Conservation (phyloP, 2,888 invertebrate species). For the Stegophylla sp. region DNA sequence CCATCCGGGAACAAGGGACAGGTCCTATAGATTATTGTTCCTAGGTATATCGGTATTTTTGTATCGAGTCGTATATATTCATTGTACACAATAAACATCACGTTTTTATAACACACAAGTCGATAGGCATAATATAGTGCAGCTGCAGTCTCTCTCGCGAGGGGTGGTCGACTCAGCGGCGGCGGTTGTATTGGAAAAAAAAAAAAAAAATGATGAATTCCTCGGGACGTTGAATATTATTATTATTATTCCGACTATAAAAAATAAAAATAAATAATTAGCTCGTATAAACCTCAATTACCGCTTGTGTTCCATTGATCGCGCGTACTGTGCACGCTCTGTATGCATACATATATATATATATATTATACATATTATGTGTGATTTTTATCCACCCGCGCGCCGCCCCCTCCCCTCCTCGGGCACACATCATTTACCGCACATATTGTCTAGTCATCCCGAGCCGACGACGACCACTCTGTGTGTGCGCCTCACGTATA, state of each 20-base stretch:
- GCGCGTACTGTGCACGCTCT: conserved; percentile 1
- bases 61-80: too few species aligned
- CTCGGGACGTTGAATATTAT: neutral
- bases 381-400: conserved; percentile 35
- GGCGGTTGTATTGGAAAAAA: neutral
- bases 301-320: conserved; percentile 43
- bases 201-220: conserved; percentile 5
- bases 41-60: too few species aligned
- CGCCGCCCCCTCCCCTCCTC: neutral
- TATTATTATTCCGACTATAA: neutral
- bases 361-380: neutral
- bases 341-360: conserved; percentile 9
- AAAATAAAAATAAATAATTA: conserved; percentile 44
- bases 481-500: neutral
- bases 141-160: neutral
- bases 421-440: conserved; percentile 45
- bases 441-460: conserved; percentile 56
- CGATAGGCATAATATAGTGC: neutral
- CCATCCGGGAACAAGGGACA: too few species aligned
- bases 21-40: too few species aligned
- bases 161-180: conserved; percentile 10
- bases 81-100: too few species aligned
- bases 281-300: conserved; percentile 39
- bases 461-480: neutral
- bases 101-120: too few species aligned